These are phyloP conservation scores for Callocephalon fimbriatum DNA, from an alignment of 2,113 vertebrate species.

Conservation along the genomic window DNA sequence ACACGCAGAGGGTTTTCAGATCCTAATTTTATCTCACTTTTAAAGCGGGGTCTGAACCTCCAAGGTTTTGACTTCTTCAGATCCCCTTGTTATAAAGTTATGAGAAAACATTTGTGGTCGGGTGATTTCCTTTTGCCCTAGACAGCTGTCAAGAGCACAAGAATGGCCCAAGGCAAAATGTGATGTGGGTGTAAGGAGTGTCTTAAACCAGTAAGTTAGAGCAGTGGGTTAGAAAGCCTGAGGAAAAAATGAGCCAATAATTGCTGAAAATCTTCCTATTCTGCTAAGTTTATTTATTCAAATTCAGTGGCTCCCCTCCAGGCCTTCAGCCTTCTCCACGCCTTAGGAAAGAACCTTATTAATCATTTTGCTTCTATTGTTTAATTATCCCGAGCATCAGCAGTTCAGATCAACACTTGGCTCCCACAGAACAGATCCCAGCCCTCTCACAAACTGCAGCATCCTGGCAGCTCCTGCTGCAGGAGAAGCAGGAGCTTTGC, in stretches of 20 bases:
- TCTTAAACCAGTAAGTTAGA: conserved; percentile 24
- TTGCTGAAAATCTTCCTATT: conserved; percentile 40
- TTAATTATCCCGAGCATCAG: conserved; percentile 33
- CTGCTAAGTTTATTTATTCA: conserved; percentile 15
- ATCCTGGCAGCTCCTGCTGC: background rate
- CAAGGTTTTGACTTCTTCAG: conserved; percentile 43
- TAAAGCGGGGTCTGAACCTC: background rate
- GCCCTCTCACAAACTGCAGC: background rate
- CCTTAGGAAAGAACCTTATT: background rate
- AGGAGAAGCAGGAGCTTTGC: background rate
- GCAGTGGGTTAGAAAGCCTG: background rate
- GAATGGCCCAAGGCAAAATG: conserved; percentile 47
- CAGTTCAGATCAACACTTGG: background rate
- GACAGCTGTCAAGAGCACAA: conserved; percentile 54
- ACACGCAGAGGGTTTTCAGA: background rate
- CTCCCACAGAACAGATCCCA: background rate
- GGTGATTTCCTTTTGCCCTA: conserved; percentile 64
- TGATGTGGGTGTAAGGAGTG: conserved; percentile 36
- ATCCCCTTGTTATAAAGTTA: conserved; percentile 28
- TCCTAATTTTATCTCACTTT: background rate
- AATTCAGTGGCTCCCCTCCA: conserved; percentile 6
- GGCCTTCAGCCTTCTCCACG: background rate
- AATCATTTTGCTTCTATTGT: background rate
- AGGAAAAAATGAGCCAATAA: conserved; percentile 30
- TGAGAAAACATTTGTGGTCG: conserved; percentile 19